Evolutionary conservation across 2,113 vertebrate genomes (phyloP).

Genomic region (Tiliqua scincoides): DNA sequence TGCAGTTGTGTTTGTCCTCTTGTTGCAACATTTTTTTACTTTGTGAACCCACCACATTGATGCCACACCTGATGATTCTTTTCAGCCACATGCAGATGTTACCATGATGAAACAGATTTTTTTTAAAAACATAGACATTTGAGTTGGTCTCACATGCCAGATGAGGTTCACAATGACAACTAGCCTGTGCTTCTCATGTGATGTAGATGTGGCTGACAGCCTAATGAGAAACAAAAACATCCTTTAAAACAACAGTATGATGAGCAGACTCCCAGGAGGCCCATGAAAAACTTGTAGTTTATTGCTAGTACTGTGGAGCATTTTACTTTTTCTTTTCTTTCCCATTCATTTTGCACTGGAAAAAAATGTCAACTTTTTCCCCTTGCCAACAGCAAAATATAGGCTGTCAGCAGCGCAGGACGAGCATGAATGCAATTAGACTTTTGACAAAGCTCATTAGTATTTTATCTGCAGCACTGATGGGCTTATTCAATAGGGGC

Average conservation of each 20-base stretch:
- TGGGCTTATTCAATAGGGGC: neutral
- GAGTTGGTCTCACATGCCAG: neutral
- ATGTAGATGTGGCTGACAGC: neutral
- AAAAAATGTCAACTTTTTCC: slow-evolving; percentile 32
- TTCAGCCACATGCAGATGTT: neutral
- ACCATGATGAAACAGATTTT: neutral
- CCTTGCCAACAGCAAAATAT: slow-evolving; percentile 51
- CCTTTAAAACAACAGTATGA: neutral
- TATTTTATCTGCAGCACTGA: slow-evolving; percentile 14
- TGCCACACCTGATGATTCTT: neutral
- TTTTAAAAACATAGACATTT: neutral
- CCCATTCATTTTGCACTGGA: slow-evolving; percentile 28
- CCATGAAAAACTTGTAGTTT: neutral
- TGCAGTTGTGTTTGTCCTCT: neutral
- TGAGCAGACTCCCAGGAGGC: neutral
- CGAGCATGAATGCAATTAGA: slow-evolving; percentile 34
- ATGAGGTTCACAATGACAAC: neutral
- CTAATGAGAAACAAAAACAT: neutral
- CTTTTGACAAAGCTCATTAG: slow-evolving; percentile 43
- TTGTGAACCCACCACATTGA: neutral
- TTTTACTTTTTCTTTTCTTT: too few species aligned
- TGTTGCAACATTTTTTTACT: neutral
- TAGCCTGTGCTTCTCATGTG: neutral
- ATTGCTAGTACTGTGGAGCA: neutral
- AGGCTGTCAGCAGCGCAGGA: slow-evolving; percentile 40